Evolutionary conservation across 2,888 invertebrate species (phyloP).

Genomic region (Sialis lutaria): DNA sequence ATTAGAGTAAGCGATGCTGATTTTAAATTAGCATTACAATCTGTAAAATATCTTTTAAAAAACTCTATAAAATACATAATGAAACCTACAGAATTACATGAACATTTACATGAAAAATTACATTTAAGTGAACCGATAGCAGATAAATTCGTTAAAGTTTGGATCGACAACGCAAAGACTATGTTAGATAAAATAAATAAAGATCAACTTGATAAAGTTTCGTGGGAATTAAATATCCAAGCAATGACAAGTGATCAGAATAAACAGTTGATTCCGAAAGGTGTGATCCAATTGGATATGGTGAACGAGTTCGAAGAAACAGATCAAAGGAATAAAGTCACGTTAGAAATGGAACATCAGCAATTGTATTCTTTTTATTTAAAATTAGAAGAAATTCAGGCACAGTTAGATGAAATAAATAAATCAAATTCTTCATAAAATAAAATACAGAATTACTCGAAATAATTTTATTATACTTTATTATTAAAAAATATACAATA

Average conservation of each 20-base stretch:
- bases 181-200: conserved; percentile 30
- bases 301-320: conserved; percentile 13
- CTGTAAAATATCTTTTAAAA: conserved; percentile 15
- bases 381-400: conserved; percentile 33
- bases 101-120: conserved; percentile 28
- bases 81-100: conserved; percentile 33
- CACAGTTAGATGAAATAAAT: conserved; percentile 18
- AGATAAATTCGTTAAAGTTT: conserved; percentile 32
- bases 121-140: conserved; percentile 32
- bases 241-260: conserved; percentile 28
- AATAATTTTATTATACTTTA: neutral
- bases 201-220: conserved; percentile 30
- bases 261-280: conserved; percentile 27
- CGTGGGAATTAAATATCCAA: conserved; percentile 37
- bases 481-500: neutral
- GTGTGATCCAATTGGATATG: conserved; percentile 28
- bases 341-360: conserved; percentile 31
- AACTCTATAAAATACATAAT: conserved; percentile 31
- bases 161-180: conserved; percentile 32
- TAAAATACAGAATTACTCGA: neutral
- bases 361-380: conserved; percentile 31
- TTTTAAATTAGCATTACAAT: too few relatives aligned
- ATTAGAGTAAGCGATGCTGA: too few relatives aligned
- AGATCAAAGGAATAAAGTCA: conserved; percentile 22
- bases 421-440: neutral